Base-by-base conservation (phyloP, 2,888 invertebrate genomes). In the Patella pellucida region DNA sequence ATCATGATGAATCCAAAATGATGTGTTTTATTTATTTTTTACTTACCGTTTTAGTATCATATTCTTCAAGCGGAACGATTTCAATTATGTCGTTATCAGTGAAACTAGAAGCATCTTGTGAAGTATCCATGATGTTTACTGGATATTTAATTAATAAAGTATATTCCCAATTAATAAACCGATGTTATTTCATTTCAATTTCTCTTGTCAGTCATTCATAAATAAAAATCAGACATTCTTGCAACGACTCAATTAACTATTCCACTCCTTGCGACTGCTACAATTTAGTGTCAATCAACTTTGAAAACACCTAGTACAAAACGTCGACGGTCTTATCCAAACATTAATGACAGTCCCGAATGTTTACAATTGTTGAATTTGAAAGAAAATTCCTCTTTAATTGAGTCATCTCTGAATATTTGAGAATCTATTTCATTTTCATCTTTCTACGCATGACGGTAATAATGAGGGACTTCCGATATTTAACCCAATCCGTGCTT, bases 31-130 rank as follows among this genome's bases (percentile, higher is more conserved):
- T 41, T 41, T 41, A 41, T 41, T n/a, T 54, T 15, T 0, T 52
- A 76, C 83, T 79, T 77, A 87, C 87, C 84, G 85, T 85, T n/a
- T 81, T 77, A 31, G 83, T 78, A 76, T 86, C 85, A 81, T 88
- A 88, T 75, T 88, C 87, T 52, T 85, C 86, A 41, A 84, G 76
- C 11, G 86, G 83, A 52, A 85, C 81, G n/a, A 88, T 85, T 73
- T 88, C 87, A 54, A 87, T 85, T 41, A 86, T 85, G 76, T 87
- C 86, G 68, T 81, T 81, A 70, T 85, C 85, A 41, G 69, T 73
- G 12, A 70, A 71, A 15, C 73, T 76, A 56, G 54, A 14, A 15
- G 7, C 9, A 62, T 62, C 62, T 23, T 23, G 23, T 23, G 62
- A 62, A 9, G 62, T 62, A 62, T 62, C 62, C 62, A 62, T 62